Evolutionary conservation across 2,888 invertebrate species (phyloP), one percentile per base, ranked within the genome.

Genomic region (Plebejus anna): DNA sequence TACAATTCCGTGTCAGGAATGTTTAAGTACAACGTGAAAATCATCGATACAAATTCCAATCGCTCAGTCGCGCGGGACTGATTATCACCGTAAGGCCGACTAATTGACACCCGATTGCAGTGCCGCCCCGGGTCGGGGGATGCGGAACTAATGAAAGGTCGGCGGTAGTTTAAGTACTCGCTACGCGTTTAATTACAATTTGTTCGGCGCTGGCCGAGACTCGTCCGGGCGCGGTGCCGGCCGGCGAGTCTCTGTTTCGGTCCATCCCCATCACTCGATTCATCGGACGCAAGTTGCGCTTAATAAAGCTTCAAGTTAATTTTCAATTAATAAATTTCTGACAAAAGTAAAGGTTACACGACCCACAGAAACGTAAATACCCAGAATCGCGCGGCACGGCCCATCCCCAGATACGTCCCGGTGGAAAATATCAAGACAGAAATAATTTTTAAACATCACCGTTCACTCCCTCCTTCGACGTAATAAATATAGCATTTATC

Each of bases 381-480:
- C 87, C 85, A 84, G 85, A 84, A 86, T 83, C 84, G 47, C 47
- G 11, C 61, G 61, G 61, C 85, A 86, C 86, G 83, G 87, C 88
- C 88, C 88, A 86, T 87, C 89, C 86, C 89, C 88, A 86, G 86
- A 86, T 84, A 87, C 85, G 85, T 61, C 85, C 83, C 83, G 82
- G 88, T 85, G 85, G 89, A 92, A 91, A 91, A 92, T 92, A 91
- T 89, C 92, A 92, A 93, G 90, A 92, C 92, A 92, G 92, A 94
- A 93, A 92, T 92, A 92, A 94, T 92, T 92, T 91, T 86, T 90
- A 91, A 89, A 88, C 88, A 90, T 92, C 91, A 89, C 90, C 11
- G 28, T 28, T 73, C 73, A 73, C 73, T 73, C 88, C 86, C 87
- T 86, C 81, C 83, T 85, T 89, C 88, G 93, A 94, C 92, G 88